Conservation (phyloP, 2,797 vertebrate genomes). For the Phaenicophaeus curvirostris region DNA sequence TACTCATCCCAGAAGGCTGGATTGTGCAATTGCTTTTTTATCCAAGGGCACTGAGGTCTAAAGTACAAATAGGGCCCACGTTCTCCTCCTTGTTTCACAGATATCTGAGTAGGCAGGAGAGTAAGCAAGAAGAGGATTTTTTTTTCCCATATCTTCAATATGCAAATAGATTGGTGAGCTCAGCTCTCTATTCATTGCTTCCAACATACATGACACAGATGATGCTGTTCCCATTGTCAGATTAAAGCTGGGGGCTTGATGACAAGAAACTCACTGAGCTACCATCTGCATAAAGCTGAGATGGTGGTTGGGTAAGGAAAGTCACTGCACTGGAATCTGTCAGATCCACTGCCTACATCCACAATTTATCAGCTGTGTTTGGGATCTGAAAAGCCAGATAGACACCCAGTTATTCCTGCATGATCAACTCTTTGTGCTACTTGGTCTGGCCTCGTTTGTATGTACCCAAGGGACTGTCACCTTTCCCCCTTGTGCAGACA, state of each 20-base stretch:
- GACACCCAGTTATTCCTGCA: neutral
- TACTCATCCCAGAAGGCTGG: neutral
- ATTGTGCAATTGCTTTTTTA: neutral
- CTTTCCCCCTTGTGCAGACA: neutral
- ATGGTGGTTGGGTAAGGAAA: neutral
- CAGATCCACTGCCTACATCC: neutral
- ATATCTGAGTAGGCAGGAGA: slow-evolving; percentile 48
- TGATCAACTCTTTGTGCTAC: neutral
- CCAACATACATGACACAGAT: slow-evolving; percentile 63
- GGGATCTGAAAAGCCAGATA: neutral
- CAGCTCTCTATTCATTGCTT: slow-evolving; percentile 58
- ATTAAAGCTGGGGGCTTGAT: slow-evolving; percentile 43
- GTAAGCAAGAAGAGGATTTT: slow-evolving; percentile 26
- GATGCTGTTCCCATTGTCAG: slow-evolving; percentile 64
- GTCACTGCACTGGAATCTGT: neutral
- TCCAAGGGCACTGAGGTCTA: neutral
- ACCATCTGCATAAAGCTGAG: slow-evolving; percentile 32
- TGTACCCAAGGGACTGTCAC: neutral
- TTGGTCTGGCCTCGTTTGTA: neutral
- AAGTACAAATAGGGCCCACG: neutral
- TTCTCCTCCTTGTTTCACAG: slow-evolving; percentile 30
- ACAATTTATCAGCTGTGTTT: neutral
- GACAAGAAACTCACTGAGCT: slow-evolving; percentile 18
- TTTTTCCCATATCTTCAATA: slow-evolving; percentile 39
- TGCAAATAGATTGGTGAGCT: slow-evolving; percentile 58